phyloP scores from a whole-genome alignment of 2,888 invertebrate genomes.

The Acholoe squamosa region DNA sequence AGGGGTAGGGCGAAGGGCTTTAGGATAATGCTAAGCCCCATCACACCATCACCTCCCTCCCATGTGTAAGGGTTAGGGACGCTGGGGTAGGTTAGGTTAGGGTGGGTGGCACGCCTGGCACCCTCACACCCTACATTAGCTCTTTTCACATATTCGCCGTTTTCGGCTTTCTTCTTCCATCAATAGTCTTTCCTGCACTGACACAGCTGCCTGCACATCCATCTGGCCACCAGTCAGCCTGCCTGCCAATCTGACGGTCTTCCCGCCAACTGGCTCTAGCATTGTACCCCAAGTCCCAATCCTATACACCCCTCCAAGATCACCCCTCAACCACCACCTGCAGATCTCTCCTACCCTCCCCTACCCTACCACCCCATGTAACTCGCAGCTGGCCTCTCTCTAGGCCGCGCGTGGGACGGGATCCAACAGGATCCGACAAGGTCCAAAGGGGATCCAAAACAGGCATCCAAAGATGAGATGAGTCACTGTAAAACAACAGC shows the following conservation, averaged over 20 bases:
- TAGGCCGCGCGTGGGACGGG: not conserved
- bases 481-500: not conserved
- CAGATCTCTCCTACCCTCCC: not conserved
- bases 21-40: too few relatives aligned
- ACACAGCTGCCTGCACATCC: not conserved
- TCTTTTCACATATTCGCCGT: not conserved
- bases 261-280: not conserved
- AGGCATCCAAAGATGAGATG: not conserved
- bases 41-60: too few relatives aligned
- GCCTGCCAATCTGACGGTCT: not conserved
- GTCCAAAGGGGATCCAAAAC: not conserved
- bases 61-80: too few relatives aligned
- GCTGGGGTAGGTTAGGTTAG: too few relatives aligned
- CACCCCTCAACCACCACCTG: not conserved
- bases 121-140: not conserved
- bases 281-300: not conserved
- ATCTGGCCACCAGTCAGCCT: not conserved
- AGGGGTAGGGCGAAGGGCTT: too few relatives aligned
- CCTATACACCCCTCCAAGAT: not conserved
- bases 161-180: not conserved
- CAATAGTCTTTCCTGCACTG: not conserved
- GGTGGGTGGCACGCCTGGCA: too few relatives aligned
- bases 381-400: not conserved
- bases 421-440: slow-evolving; percentile 27
- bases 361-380: not conserved